Base-by-base conservation (phyloP, 2,113 vertebrate genomes). In the Macroglossus sobrinus region DNA sequence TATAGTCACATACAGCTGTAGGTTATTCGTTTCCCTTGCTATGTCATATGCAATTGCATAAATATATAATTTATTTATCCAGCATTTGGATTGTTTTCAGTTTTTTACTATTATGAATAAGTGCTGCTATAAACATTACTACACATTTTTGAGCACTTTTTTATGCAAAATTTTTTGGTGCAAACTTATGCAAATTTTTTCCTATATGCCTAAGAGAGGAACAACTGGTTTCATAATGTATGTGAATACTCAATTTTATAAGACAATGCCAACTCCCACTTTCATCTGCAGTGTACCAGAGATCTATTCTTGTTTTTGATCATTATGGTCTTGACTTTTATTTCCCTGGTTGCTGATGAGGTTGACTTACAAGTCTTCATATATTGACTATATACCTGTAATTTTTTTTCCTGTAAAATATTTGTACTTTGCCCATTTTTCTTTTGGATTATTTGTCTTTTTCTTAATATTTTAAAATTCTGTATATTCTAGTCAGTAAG, bases 381-480 rank as follows among this genome's bases (percentile, higher is more conserved):
- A 59, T 68, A 11, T 72, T 66, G 22, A 66, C 89, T 26, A 13
- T 61, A 33, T 26, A 50, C 5, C 28, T 59, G 24, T 30, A 57
- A 33, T 81, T 69, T 86, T 95, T 79, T 80, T 90, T 35, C 50
- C 50, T 75, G 53, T 59, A 26, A 93, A 95, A 53, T 84, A 45
- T 33, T 69, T 63, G 40, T 47, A 40, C 40, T 72, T 64, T 57
- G 7, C 15, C 40, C 9, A 40, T 63, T 57, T 28, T 69, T 85
- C 5, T 84, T 15, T 30, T 47, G 24, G 26, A 47, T 94, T 74
- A 21, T n/a, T n/a, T 69, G 50, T 30, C 28, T 88, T 57, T 84
- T 47, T 64, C n/a, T 33, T 30, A 22, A 80, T 40, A 38, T 79
- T 84, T 93, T 35, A 43, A 19, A 75, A 81, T 72, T 72, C 53